These are phyloP conservation scores for Carlito syrichta DNA, from an alignment of 2,113 vertebrate species.

Conservation along the genomic window DNA sequence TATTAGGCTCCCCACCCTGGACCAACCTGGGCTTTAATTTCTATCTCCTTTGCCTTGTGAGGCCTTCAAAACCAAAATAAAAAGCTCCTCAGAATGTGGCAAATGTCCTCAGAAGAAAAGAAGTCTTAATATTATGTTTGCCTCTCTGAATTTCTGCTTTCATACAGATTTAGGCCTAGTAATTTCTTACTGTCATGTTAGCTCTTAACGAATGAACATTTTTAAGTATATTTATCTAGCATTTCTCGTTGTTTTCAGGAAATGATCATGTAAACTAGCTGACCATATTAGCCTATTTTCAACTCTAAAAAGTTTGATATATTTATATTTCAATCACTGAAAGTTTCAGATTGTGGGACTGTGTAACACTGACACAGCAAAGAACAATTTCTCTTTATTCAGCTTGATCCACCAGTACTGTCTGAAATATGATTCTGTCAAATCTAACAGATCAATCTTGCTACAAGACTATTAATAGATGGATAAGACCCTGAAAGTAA, in stretches of 20 bases:
- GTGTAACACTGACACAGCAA: neutral
- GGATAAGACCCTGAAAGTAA: neutral
- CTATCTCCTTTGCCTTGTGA: neutral
- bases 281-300: neutral
- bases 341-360: neutral
- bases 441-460: constrained; percentile 19
- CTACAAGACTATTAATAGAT: neutral
- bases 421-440: neutral
- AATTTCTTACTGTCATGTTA: neutral
- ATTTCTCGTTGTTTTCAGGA: neutral
- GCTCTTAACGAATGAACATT: neutral
- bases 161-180: neutral
- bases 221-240: neutral
- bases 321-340: neutral
- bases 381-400: neutral
- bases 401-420: neutral
- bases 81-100: neutral
- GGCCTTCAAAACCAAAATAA: neutral
- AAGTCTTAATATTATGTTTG: neutral
- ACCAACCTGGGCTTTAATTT: neutral
- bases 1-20: neutral
- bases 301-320: neutral
- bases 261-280: neutral
- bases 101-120: neutral
- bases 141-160: neutral